phyloP scores from a whole-genome alignment of 2,797 vertebrate species.

The Mus minutoides region DNA sequence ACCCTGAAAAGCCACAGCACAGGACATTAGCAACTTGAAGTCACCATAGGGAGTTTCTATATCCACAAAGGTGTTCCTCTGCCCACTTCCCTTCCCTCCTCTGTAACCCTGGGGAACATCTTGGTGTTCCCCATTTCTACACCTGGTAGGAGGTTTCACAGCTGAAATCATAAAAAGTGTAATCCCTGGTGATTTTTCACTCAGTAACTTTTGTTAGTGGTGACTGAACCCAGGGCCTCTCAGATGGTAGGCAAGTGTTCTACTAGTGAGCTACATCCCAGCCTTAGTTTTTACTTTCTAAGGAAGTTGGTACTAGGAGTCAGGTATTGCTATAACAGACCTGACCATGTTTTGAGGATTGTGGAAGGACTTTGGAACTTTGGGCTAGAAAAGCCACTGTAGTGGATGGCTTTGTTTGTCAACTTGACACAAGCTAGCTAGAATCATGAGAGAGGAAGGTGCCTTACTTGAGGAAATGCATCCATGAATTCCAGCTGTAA shows the following conservation, averaged over 20 bases:
- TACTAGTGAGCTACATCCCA: neutral
- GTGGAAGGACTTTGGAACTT: too few relatives aligned
- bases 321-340: too few relatives aligned
- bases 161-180: neutral
- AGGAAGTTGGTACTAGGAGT: neutral
- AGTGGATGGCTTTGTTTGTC: neutral
- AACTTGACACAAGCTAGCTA: neutral
- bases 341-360: too few relatives aligned
- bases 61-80: neutral
- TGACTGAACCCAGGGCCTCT: neutral
- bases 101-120: neutral
- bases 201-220: neutral
- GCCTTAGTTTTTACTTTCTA: neutral
- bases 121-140: neutral
- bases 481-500: neutral
- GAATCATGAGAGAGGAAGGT: neutral
- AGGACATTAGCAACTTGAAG: neutral
- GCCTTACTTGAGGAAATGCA: neutral
- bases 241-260: neutral
- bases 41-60: neutral
- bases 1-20: neutral
- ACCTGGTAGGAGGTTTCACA: neutral
- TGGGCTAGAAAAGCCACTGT: neutral
- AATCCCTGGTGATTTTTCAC: neutral
- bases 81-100: neutral